Evolutionary conservation across 2,888 invertebrate genomes (phyloP).

Genomic region (Synanthedon tipuliformis): DNA sequence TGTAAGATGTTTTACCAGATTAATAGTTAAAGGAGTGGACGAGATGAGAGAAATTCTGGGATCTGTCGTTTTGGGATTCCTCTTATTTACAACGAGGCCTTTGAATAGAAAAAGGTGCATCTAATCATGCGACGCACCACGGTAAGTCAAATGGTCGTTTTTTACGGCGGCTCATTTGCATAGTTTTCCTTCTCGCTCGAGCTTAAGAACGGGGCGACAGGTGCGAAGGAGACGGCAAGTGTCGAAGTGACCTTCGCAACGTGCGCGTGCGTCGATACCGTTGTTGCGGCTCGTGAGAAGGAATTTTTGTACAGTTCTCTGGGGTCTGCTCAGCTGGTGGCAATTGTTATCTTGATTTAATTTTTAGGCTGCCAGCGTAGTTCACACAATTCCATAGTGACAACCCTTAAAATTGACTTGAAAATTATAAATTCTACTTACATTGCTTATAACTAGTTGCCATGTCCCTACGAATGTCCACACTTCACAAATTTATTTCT

Average conservation of each 20-base stretch:
- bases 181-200: conserved; percentile 26
- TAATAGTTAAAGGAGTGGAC: too few relatives aligned
- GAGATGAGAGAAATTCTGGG: conserved; percentile 11
- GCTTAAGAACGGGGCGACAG: conserved; percentile 7
- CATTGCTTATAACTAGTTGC: too few relatives aligned
- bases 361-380: conserved; percentile 3
- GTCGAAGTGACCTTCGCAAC: conserved; percentile 39
- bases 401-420: background rate
- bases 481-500: too few relatives aligned
- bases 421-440: too few relatives aligned
- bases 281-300: conserved; percentile 51
- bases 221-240: conserved; percentile 24
- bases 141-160: conserved; percentile 44
- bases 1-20: too few relatives aligned
- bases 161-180: conserved; percentile 49
- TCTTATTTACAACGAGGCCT: conserved; percentile 30
- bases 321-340: conserved; percentile 30
- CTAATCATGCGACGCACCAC: conserved; percentile 53
- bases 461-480: too few relatives aligned
- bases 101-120: conserved; percentile 51
- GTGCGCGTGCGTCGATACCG: conserved; percentile 55
- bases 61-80: conserved; percentile 21
- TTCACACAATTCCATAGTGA: conserved; percentile 8
- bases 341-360: conserved; percentile 22
- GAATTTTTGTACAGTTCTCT: conserved; percentile 46